Percentiles rank a stretch among this genome's conserved stretches.
Conservation (phyloP, 2,888 invertebrate genomes). For the Ennomos erosarius region DNA sequence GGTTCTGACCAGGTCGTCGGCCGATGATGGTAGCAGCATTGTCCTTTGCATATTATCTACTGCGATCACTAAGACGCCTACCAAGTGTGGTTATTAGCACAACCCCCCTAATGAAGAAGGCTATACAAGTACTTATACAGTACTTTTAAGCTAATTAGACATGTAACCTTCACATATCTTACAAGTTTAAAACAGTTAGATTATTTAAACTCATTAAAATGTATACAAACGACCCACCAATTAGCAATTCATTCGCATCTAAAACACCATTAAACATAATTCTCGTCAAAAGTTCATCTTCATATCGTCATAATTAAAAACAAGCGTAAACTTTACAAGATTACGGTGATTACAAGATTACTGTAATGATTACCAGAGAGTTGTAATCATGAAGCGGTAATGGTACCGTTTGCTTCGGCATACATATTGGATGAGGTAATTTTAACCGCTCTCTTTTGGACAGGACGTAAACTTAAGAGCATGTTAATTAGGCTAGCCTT, state of each 20-base stretch:
- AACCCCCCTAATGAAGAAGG: too few species aligned
- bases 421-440: conserved; percentile 24
- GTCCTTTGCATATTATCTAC: too few species aligned
- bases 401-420: conserved; percentile 11
- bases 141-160: too few species aligned
- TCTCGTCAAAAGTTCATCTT: conserved; percentile 15
- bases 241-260: conserved; percentile 7
- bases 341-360: conserved; percentile 16
- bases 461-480: neutral
- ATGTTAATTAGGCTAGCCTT: too few species aligned
- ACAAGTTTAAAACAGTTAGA: too few species aligned
- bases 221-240: neutral
- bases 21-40: too few species aligned
- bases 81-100: too few species aligned
- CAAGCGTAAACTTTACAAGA: conserved; percentile 6
- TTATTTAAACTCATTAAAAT: too few species aligned
- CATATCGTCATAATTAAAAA: conserved; percentile 17
- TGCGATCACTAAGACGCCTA: too few species aligned
- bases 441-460: conserved; percentile 20
- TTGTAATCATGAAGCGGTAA: neutral
- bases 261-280: conserved; percentile 10
- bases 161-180: too few species aligned
- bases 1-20: too few species aligned
- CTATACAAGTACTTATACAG: too few species aligned
- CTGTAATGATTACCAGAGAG: conserved; percentile 10